Evolutionary conservation across 2,888 invertebrate species (phyloP).

Genomic region (Eremobia ochroleuca): DNA sequence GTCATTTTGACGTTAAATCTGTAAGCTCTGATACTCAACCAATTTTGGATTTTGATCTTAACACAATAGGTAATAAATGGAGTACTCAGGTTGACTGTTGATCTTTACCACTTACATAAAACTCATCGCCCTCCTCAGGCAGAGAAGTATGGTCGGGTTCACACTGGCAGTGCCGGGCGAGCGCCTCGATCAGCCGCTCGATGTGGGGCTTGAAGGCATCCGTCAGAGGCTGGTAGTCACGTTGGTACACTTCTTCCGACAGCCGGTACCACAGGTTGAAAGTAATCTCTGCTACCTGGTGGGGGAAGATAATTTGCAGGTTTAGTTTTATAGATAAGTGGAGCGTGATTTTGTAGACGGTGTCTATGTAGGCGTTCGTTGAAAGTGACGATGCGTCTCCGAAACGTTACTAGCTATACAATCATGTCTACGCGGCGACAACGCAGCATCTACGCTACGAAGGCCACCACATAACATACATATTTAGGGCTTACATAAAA

Average conservation of each 20-base stretch:
- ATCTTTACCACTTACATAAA: slow-evolving; percentile 89
- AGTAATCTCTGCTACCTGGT: slow-evolving; percentile 95
- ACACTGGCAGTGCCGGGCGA: slow-evolving; percentile 98
- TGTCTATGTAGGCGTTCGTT: not conserved
- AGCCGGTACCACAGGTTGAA: slow-evolving; percentile 99
- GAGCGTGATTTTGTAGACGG: not conserved
- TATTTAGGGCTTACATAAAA: too few species aligned
- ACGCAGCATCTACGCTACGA: not conserved
- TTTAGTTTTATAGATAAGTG: too few species aligned
- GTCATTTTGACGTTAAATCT: not conserved
- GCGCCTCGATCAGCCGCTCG: slow-evolving; percentile 96
- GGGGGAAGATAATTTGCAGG: not conserved
- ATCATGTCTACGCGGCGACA: not conserved
- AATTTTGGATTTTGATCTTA: not conserved
- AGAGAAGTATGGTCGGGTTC: slow-evolving; percentile 98
- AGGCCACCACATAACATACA: not conserved
- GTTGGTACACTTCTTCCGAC: slow-evolving; percentile 98
- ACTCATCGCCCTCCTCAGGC: slow-evolving; percentile 96
- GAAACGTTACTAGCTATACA: not conserved
- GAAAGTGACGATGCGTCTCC: not conserved
- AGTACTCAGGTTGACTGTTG: not conserved
- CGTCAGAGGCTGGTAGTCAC: slow-evolving; percentile 95
- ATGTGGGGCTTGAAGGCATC: slow-evolving; percentile 97
- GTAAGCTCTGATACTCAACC: not conserved
- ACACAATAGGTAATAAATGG: not conserved